Conservation (phyloP, 2,888 invertebrate species). For the Apamea crenata region DNA sequence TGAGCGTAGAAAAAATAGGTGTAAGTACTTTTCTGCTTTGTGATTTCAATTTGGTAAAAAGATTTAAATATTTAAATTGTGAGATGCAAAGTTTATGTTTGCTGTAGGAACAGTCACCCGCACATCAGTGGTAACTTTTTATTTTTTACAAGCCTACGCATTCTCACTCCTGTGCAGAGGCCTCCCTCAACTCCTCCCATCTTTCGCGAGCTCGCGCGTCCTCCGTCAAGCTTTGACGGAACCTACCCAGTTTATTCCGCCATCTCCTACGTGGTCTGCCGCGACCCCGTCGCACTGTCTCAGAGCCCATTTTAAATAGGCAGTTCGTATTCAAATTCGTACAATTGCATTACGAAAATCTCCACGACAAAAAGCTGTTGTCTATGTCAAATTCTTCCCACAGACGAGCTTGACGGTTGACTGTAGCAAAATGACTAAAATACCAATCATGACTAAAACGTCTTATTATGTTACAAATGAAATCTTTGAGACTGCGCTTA, state of each 20-base stretch:
- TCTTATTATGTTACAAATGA: not conserved
- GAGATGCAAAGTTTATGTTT: not conserved
- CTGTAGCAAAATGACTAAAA: not conserved
- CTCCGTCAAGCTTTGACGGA: not conserved
- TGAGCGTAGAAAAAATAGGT: constrained; percentile 25
- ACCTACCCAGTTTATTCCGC: not conserved
- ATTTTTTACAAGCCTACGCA: not conserved
- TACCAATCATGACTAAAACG: no score
- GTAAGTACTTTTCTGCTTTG: not conserved
- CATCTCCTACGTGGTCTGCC: not conserved
- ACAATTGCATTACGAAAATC: not conserved
- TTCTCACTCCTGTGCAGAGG: not conserved
- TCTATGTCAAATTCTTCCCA: not conserved
- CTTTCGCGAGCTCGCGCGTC: no score
- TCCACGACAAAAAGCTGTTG: not conserved
- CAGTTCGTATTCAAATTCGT: no score
- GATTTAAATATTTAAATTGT: not conserved
- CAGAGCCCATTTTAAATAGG: not conserved
- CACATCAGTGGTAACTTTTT: not conserved
- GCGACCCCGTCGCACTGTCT: not conserved
- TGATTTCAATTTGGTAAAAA: not conserved
- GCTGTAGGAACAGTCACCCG: not conserved
- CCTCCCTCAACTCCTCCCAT: no score
- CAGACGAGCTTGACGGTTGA: no score
- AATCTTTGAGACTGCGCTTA: no score